phyloP scores from a whole-genome alignment of 2,113 vertebrate genomes.

The Syngnathus floridae region DNA sequence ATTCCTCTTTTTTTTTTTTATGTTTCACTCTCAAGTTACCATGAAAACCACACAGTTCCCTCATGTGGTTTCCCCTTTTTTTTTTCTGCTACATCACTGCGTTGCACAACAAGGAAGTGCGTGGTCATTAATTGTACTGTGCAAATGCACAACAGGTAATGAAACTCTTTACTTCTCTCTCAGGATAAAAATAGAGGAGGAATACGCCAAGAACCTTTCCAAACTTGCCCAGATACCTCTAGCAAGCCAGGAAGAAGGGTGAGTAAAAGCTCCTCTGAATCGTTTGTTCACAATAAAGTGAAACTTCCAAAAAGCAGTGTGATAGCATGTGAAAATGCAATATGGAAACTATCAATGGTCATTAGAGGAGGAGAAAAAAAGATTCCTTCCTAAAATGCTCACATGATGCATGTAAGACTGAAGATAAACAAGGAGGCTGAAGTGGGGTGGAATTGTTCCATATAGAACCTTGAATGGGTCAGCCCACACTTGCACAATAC shows the following conservation, averaged over 20 bases:
- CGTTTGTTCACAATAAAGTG: background rate
- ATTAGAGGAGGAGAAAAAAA: background rate
- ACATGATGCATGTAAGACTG: background rate
- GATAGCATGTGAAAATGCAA: too few species aligned
- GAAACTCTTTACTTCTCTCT: conserved; percentile 35
- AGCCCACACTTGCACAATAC: conserved; percentile 65
- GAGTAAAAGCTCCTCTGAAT: conserved; percentile 53
- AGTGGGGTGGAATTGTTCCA: conserved; percentile 49
- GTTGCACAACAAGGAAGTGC: conserved; percentile 42
- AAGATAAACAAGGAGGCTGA: background rate
- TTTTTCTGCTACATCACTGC: conserved; percentile 21
- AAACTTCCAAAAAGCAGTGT: background rate
- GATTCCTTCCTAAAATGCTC: background rate
- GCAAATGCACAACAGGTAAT: conserved; percentile 37
- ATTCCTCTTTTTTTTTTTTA: conserved; percentile 6
- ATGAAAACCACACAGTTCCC: conserved; percentile 33
- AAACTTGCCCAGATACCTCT: conserved; percentile 93
- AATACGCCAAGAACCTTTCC: conserved; percentile 94
- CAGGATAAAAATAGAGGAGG: conserved; percentile 99
- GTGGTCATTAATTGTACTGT: conserved; percentile 22
- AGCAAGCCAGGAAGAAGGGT: conserved; percentile 95
- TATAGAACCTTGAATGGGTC: conserved; percentile 56
- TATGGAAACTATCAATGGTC: too few species aligned
- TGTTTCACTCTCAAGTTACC: conserved; percentile 23
- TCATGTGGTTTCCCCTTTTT: conserved; percentile 28